These are phyloP conservation scores for Nemoura dubitans DNA, from an alignment of 2,888 invertebrate species.

Conservation along the genomic window DNA sequence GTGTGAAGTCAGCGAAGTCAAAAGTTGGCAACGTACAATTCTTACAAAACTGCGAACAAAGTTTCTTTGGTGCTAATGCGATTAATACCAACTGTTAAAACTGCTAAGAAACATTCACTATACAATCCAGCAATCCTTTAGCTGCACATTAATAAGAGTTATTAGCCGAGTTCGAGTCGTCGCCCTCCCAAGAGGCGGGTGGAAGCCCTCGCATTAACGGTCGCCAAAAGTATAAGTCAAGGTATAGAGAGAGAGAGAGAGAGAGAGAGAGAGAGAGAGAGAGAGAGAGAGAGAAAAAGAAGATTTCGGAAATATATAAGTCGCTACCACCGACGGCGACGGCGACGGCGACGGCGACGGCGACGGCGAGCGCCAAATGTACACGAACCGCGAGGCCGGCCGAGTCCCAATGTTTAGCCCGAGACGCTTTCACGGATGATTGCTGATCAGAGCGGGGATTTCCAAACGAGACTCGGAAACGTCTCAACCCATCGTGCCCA, in stretches of 20 bases:
- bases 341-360: no score
- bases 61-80: constrained; percentile 34
- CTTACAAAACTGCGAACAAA: constrained; percentile 17
- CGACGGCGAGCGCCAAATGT: no score
- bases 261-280: no score
- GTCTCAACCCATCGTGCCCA: neutral
- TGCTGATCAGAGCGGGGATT: neutral
- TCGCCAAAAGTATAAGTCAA: neutral
- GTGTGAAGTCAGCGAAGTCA: constrained; percentile 10
- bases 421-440: neutral
- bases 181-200: neutral
- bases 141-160: constrained; percentile 33
- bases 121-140: neutral
- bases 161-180: constrained; percentile 26
- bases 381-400: no score
- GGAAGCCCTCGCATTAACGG: neutral
- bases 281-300: neutral
- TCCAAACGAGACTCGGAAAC: neutral
- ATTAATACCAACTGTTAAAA: constrained; percentile 39
- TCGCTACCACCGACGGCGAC: neutral
- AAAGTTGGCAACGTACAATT: constrained; percentile 21
- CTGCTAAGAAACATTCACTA: constrained; percentile 26
- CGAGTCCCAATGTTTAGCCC: neutral
- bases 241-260: neutral
- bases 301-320: neutral